Evolutionary conservation across 23 tunicate species (phyloP).

Genomic region (Botrylloides violaceus): DNA sequence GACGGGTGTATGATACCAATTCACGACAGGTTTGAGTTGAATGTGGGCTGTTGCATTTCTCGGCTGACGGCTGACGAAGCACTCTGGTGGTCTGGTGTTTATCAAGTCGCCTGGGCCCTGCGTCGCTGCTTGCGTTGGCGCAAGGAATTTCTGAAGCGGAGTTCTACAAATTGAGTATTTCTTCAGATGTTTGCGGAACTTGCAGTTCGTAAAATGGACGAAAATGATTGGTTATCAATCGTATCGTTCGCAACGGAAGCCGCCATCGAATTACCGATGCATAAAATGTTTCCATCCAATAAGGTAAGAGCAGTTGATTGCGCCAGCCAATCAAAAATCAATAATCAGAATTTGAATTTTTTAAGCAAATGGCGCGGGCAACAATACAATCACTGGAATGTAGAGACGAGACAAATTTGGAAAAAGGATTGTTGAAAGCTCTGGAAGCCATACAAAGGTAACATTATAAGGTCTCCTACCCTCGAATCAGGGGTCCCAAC

Average conservation of each 20-base stretch:
- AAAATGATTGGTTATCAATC: constrained; percentile 6
- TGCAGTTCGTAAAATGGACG: constrained; percentile 10
- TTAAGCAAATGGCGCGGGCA: background rate
- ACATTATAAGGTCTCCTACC: too few species aligned
- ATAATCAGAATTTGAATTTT: background rate
- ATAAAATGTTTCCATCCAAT: constrained; percentile 3
- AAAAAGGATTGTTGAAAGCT: constrained; percentile 4
- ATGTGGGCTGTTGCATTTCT: too few species aligned
- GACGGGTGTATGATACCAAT: too few species aligned
- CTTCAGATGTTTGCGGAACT: constrained; percentile 17
- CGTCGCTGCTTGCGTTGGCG: too few species aligned
- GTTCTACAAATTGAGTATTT: too few species aligned
- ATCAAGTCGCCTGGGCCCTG: too few species aligned
- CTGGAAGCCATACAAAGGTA: constrained; percentile 4
- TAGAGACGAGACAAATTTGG: constrained; percentile 5
- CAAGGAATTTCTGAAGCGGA: too few species aligned
- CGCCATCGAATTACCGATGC: constrained; percentile 3
- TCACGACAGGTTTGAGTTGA: too few species aligned
- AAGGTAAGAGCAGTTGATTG: background rate
- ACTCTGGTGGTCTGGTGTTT: too few species aligned
- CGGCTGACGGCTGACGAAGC: too few species aligned
- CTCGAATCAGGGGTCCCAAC: too few species aligned
- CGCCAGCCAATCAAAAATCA: background rate
- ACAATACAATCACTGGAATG: background rate
- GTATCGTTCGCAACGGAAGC: background rate